phyloP scores from a whole-genome alignment of 2,113 vertebrate genomes.

The Harpagus bidentatus region DNA sequence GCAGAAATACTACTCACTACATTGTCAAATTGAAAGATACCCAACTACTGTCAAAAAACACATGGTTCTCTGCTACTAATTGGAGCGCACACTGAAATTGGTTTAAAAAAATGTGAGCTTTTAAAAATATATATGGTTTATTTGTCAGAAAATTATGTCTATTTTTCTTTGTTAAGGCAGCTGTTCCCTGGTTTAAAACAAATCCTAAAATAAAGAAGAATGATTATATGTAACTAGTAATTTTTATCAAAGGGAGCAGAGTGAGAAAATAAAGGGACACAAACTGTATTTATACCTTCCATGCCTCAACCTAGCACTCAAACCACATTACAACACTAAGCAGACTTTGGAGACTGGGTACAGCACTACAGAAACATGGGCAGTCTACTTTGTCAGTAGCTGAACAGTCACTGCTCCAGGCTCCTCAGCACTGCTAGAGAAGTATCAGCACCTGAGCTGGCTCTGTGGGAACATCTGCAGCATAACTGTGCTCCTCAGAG shows the following conservation, averaged over 20 bases:
- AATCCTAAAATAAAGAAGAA: background rate
- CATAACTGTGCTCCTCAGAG: background rate
- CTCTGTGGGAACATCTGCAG: background rate
- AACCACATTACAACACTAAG: background rate
- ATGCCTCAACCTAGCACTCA: background rate
- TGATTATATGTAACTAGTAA: background rate
- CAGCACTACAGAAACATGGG: fast-evolving
- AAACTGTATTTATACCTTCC: background rate
- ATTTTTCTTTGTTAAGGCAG: background rate
- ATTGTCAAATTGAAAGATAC: background rate
- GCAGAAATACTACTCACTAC: background rate
- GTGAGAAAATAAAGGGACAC: background rate
- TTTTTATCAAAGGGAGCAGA: background rate
- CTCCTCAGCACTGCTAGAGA: background rate
- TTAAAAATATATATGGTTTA: background rate
- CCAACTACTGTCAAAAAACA: background rate
- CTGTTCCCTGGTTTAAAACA: background rate
- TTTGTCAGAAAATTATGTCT: background rate
- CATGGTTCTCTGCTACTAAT: background rate
- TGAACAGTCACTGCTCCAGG: background rate
- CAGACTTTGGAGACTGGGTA: background rate
- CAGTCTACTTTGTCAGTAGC: background rate
- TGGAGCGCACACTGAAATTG: background rate
- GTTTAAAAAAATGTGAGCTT: background rate
- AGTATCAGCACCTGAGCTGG: background rate